A percentile compares a stretch with the other conserved stretches of the same genome.
Evolutionary conservation across 2,888 invertebrate species (phyloP).

Genomic region (Harpalus rufipes): DNA sequence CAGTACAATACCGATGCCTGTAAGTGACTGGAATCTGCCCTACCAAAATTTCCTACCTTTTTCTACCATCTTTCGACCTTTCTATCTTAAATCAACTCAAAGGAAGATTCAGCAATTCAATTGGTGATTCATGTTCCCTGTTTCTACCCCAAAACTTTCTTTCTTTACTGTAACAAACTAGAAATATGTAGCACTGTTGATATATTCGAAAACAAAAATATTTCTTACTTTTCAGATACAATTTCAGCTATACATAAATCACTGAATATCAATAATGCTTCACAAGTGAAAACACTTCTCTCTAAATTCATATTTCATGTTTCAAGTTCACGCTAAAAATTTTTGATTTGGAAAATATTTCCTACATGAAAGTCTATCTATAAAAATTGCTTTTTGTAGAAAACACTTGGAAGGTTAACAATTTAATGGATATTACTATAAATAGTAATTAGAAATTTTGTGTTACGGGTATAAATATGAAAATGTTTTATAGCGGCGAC

Average conservation of each 20-base stretch:
- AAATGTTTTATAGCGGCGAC: neutral
- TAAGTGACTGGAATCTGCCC: too few relatives aligned
- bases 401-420: neutral
- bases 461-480: neutral
- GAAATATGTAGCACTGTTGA: neutral
- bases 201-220: neutral
- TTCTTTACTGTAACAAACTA: neutral
- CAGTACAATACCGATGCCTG: too few relatives aligned
- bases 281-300: neutral
- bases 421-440: neutral
- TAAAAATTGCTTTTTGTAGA: neutral
- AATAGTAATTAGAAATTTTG: neutral
- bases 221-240: conserved; percentile 12
- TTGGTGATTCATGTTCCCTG: too few relatives aligned
- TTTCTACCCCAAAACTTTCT: too few relatives aligned
- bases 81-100: too few relatives aligned
- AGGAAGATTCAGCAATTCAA: too few relatives aligned
- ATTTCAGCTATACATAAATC: neutral
- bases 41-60: too few relatives aligned
- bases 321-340: neutral
- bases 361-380: neutral
- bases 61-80: too few relatives aligned
- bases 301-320: neutral
- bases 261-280: conserved; percentile 5
- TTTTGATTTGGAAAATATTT: conserved; percentile 1